Evolutionary conservation across 2,888 invertebrate genomes (phyloP).

Genomic region (Drosophila histrio): DNA sequence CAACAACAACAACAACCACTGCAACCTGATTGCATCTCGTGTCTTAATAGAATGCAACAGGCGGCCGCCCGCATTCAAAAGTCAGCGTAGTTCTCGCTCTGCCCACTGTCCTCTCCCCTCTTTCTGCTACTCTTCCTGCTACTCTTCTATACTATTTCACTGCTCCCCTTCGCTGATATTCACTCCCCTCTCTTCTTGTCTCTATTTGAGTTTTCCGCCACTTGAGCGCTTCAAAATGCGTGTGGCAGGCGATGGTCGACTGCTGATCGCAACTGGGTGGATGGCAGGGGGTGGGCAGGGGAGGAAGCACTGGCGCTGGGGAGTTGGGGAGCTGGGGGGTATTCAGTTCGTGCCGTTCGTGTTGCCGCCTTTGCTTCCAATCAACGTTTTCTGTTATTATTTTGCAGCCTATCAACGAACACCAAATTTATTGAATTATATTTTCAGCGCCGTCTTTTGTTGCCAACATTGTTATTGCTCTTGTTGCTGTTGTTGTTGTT

Average conservation of each 20-base stretch:
- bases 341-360: slow-evolving; percentile 43
- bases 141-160: neutral
- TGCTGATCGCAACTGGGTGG: slow-evolving; percentile 11
- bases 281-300: neutral
- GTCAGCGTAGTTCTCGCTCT: too few relatives aligned
- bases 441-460: slow-evolving; percentile 43
- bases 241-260: slow-evolving; percentile 62
- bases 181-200: neutral
- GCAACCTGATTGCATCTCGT: slow-evolving; percentile 59
- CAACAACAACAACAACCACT: slow-evolving; percentile 11
- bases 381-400: slow-evolving; percentile 63
- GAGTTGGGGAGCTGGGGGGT: neutral
- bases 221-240: slow-evolving; percentile 65
- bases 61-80: slow-evolving; percentile 69
- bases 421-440: slow-evolving; percentile 70
- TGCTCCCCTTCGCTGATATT: neutral
- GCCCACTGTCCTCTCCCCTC: neutral
- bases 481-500: neutral
- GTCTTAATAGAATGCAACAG: slow-evolving; percentile 67
- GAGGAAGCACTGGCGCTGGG: too few relatives aligned
- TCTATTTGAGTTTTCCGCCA: slow-evolving; percentile 49
- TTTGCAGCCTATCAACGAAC: slow-evolving; percentile 60
- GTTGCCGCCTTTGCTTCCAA: slow-evolving; percentile 38
- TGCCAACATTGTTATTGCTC: neutral
- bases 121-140: neutral